These are phyloP conservation scores for Alfaro cultratus DNA, from an alignment of 2,797 vertebrate genomes.

Conservation along the genomic window DNA sequence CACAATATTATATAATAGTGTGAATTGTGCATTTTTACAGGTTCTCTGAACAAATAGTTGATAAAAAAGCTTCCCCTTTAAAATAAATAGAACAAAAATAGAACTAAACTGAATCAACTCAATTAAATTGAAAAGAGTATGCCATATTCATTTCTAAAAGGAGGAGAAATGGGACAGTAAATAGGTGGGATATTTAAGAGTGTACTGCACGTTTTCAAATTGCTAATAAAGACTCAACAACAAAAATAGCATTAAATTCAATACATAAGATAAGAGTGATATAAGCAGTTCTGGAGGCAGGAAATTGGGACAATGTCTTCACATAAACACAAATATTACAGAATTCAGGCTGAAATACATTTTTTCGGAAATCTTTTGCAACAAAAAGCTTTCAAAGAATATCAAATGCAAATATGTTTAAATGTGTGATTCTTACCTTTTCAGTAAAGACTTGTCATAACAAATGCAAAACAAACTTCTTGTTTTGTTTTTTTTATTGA, in stretches of 20 bases:
- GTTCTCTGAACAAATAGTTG: background rate
- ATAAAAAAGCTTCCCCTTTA: background rate
- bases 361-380: background rate
- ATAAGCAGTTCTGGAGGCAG: background rate
- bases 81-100: background rate
- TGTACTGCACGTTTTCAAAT: background rate
- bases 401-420: conserved; percentile 7
- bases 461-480: conserved; percentile 31
- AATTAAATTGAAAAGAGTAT: background rate
- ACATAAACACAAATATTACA: background rate
- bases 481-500: conserved; percentile 20
- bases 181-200: background rate
- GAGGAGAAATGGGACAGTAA: background rate
- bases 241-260: background rate
- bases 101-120: conserved; percentile 17
- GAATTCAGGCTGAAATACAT: background rate
- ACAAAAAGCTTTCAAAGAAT: conserved; percentile 13
- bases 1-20: conserved; percentile 4
- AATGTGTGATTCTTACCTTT: conserved; percentile 23
- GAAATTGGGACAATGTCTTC: background rate
- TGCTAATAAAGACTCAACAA: background rate
- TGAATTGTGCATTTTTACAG: conserved; percentile 7
- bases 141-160: background rate
- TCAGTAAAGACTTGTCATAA: conserved; percentile 34
- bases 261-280: background rate